These are phyloP conservation scores for Listronotus bonariensis DNA, from an alignment of 1,140 invertebrate genomes.

Conservation along the genomic window DNA sequence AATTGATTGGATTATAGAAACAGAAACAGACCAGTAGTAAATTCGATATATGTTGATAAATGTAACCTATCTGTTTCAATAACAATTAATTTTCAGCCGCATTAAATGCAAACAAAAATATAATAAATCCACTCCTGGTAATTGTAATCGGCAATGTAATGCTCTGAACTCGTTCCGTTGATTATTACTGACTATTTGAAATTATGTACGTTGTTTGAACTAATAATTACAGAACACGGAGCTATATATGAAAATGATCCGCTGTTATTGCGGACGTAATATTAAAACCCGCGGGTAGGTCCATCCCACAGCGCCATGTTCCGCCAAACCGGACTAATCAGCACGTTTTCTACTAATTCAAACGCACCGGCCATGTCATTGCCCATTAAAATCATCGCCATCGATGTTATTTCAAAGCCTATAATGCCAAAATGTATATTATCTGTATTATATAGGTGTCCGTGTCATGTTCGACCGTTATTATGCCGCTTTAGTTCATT, in stretches of 20 bases:
- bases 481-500: conserved; percentile 38
- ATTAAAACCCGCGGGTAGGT: conserved; percentile 51
- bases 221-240: conserved; percentile 47
- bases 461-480: conserved; percentile 47
- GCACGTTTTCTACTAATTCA: conserved; percentile 55
- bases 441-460: conserved; percentile 48
- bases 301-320: conserved; percentile 47
- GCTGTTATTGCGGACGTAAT: conserved; percentile 44
- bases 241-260: conserved; percentile 45
- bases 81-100: too few species aligned
- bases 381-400: conserved; percentile 54
- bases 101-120: too few species aligned
- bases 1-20: too few species aligned
- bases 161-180: conserved; percentile 24
- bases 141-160: conserved; percentile 10
- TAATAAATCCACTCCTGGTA: too few species aligned
- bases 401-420: conserved; percentile 45
- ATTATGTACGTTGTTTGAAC: conserved; percentile 45
- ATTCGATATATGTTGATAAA: too few species aligned
- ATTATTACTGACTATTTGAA: conserved; percentile 38
- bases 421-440: conserved; percentile 50
- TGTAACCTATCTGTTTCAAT: too few species aligned
- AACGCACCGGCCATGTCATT: conserved; percentile 54
- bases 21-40: too few species aligned
- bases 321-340: conserved; percentile 50